These are phyloP conservation scores for Macrosoma leucophasiata DNA, from an alignment of 2,888 invertebrate genomes.

Conservation along the genomic window DNA sequence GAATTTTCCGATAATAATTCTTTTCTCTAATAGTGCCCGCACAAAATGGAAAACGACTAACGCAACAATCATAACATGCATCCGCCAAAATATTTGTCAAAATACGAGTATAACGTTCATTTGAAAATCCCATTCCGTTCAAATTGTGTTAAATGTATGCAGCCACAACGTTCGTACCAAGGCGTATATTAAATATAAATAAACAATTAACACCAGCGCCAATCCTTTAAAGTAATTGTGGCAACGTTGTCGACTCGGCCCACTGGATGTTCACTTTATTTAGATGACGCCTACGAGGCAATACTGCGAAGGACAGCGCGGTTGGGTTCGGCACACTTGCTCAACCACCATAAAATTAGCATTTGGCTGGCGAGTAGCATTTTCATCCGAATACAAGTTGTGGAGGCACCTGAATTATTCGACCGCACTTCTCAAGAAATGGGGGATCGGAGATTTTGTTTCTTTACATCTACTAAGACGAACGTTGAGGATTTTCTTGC, in stretches of 20 bases:
- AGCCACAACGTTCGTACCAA: too few relatives aligned
- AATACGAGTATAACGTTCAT: too few relatives aligned
- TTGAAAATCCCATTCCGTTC: too few relatives aligned
- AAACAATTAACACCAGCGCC: too few relatives aligned
- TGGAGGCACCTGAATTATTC: conserved; percentile 65
- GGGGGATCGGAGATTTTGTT: conserved; percentile 39
- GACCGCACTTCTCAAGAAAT: conserved; percentile 55
- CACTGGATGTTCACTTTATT: conserved; percentile 42
- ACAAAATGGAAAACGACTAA: too few relatives aligned
- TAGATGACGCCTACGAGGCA: conserved; percentile 66
- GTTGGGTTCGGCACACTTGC: conserved; percentile 68
- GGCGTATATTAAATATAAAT: too few relatives aligned
- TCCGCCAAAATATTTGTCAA: too few relatives aligned
- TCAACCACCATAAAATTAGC: conserved; percentile 77
- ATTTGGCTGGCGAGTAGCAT: conserved; percentile 69
- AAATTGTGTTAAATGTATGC: too few relatives aligned
- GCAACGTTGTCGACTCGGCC: conserved; percentile 1
- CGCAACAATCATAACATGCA: too few relatives aligned
- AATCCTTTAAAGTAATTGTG: too few relatives aligned
- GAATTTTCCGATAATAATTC: too few relatives aligned
- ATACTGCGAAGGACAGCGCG: conserved; percentile 63
- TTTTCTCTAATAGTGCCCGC: too few relatives aligned
- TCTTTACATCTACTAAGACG: conserved; percentile 25
- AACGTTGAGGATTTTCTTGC: conserved; percentile 28
- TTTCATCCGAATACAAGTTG: conserved; percentile 62